Conservation (phyloP, 2,797 vertebrate species). For the Hafferia zeledoni region DNA sequence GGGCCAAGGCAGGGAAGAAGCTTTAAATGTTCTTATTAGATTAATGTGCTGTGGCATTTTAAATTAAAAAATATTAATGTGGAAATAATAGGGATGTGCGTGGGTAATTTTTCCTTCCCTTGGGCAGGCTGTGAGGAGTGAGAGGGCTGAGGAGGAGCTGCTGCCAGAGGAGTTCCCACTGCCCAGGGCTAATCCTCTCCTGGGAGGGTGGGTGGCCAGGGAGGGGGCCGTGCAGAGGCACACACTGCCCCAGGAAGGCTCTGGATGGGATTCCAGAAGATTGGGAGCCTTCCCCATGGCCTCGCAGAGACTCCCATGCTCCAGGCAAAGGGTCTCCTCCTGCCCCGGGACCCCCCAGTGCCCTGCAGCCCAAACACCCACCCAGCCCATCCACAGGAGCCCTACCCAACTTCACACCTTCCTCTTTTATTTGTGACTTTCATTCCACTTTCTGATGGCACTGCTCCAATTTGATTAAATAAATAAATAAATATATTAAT, state of each 20-base stretch:
- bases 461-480: constrained; percentile 8
- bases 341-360: background rate
- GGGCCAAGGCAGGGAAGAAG: background rate
- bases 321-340: background rate
- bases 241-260: background rate
- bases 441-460: background rate
- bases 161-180: background rate
- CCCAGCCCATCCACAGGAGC: fast-evolving
- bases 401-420: background rate
- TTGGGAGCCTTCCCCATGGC: fast-evolving
- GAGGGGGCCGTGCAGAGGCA: background rate
- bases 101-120: constrained; percentile 1
- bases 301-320: background rate
- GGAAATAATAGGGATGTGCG: background rate
- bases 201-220: fast-evolving
- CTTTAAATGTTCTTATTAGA: constrained; percentile 1
- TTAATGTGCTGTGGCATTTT: constrained; percentile 21
- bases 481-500: constrained; percentile 30
- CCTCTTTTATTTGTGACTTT: background rate
- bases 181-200: background rate
- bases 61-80: constrained; percentile 17
- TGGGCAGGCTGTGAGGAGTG: background rate
- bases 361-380: background rate
- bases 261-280: background rate
- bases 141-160: background rate